Evolutionary conservation across 2,888 invertebrate genomes (phyloP).

Genomic region (Quadroppia sp.): DNA sequence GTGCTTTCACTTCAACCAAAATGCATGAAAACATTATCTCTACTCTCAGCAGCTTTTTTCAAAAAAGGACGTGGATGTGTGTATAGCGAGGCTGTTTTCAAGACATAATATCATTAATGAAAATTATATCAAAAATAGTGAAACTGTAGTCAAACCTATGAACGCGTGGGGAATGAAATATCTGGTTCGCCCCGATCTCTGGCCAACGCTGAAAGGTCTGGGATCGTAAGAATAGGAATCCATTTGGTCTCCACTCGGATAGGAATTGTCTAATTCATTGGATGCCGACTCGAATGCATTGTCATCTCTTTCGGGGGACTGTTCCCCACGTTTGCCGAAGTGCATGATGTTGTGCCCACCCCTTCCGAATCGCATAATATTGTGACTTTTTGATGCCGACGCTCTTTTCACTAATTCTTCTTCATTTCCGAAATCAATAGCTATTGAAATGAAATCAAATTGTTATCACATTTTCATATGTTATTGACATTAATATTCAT

Average conservation of each 20-base stretch:
- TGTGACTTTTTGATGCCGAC: conserved; percentile 30
- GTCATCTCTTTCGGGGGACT: background rate
- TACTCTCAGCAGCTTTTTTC: conserved; percentile 40
- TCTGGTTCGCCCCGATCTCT: conserved; percentile 10
- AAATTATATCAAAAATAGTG: no score
- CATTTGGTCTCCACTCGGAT: background rate
- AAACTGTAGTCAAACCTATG: background rate
- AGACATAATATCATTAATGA: background rate
- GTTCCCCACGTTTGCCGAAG: conserved; percentile 41
- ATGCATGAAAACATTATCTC: conserved; percentile 43
- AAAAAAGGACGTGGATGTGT: conserved; percentile 28
- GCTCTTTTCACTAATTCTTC: conserved; percentile 36
- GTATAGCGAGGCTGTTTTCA: background rate
- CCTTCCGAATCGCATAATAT: conserved; percentile 44
- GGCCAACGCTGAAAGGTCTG: background rate
- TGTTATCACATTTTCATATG: no score
- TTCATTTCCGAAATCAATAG: background rate
- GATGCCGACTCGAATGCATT: background rate
- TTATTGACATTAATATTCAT: no score
- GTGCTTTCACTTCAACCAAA: conserved; percentile 39
- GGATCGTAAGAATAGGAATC: background rate
- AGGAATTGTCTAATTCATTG: conserved; percentile 12
- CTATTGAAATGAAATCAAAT: background rate
- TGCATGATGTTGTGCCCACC: conserved; percentile 44
- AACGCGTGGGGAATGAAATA: conserved; percentile 28